Percentiles rank a stretch among this genome's conserved stretches.
These are phyloP conservation scores for Bubalus kerabau DNA, from an alignment of 2,113 vertebrate genomes.

Conservation along the genomic window DNA sequence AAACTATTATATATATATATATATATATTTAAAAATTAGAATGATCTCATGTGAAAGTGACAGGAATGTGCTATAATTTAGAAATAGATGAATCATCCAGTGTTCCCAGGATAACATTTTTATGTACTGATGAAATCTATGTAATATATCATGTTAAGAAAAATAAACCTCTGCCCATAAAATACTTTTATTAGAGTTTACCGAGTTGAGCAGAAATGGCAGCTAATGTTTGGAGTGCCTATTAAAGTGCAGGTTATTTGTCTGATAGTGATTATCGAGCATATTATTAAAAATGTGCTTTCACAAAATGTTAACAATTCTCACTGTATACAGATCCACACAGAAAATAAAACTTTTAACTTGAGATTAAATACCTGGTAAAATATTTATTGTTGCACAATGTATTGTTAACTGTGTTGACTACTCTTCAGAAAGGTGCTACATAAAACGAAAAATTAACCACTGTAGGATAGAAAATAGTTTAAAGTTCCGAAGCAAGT, in stretches of 20 bases:
- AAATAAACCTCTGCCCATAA: conserved; percentile 64
- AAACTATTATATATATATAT: conserved; percentile 34
- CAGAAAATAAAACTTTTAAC: conserved; percentile 76
- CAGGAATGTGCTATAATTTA: conserved; percentile 70
- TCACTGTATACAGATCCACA: conserved; percentile 65
- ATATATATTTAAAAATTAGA: conserved; percentile 53
- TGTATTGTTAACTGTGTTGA: conserved; percentile 74
- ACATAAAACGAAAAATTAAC: conserved; percentile 81
- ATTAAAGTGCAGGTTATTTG: conserved; percentile 65
- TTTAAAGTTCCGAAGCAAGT: conserved; percentile 60
- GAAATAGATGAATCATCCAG: conserved; percentile 67
- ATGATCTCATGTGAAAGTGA: conserved; percentile 64
- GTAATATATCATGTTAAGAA: conserved; percentile 71
- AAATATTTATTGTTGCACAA: conserved; percentile 79
- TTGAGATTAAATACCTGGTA: conserved; percentile 74
- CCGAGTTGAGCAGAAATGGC: conserved; percentile 49
- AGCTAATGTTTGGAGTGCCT: conserved; percentile 51
- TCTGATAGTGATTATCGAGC: conserved; percentile 65
- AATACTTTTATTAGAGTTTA: conserved; percentile 73
- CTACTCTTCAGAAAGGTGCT: conserved; percentile 74
- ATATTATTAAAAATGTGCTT: conserved; percentile 73
- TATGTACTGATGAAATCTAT: conserved; percentile 68
- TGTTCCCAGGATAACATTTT: conserved; percentile 67
- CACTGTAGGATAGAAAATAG: conserved; percentile 73
- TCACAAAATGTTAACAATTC: conserved; percentile 66